These are phyloP conservation scores for Cebidichthys violaceus DNA, from an alignment of 2,113 vertebrate species.

Conservation along the genomic window DNA sequence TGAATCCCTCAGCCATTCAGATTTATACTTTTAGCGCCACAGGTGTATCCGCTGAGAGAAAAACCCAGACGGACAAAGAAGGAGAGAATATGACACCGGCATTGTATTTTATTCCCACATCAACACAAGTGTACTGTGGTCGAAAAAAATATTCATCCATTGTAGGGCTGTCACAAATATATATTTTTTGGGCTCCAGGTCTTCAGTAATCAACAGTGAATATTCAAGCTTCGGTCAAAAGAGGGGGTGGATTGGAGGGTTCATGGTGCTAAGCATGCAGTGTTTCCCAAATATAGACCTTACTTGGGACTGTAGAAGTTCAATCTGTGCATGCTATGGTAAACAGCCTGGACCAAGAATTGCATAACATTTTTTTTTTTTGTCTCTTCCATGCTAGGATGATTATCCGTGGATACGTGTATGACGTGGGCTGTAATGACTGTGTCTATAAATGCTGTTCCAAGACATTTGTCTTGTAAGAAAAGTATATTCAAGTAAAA, in stretches of 20 bases:
- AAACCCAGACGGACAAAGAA: background rate
- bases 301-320: background rate
- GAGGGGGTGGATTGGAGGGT: background rate
- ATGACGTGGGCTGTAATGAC: background rate
- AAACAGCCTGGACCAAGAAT: background rate
- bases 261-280: background rate
- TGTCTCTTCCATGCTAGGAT: background rate
- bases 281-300: background rate
- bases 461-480: background rate
- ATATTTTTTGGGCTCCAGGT: background rate
- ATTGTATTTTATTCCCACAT: background rate
- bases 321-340: background rate
- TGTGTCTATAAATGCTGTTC: background rate
- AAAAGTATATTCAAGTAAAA: background rate
- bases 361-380: background rate
- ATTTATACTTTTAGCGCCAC: background rate
- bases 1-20: background rate
- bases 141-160: background rate
- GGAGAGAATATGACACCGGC: background rate
- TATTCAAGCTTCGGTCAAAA: background rate
- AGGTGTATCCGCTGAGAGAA: background rate
- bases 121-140: background rate
- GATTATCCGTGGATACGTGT: background rate
- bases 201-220: background rate
- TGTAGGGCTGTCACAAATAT: background rate